A percentile compares a stretch with the other conserved stretches of the same genome.
Evolutionary conservation across 2,888 invertebrate species (phyloP).

Genomic region (Erannis defoliaria): DNA sequence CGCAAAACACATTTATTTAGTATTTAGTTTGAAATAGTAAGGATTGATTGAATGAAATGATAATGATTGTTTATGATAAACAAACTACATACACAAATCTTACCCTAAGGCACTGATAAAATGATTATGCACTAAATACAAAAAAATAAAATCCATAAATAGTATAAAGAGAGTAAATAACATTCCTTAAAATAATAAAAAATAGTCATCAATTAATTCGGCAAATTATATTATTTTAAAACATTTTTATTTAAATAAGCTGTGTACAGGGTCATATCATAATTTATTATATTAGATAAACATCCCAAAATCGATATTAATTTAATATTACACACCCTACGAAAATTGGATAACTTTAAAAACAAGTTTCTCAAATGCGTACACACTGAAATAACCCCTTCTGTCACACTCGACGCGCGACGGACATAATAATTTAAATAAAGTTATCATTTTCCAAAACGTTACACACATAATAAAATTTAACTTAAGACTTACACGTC

Average conservation of each 20-base stretch:
- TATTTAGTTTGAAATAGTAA: constrained; percentile 39
- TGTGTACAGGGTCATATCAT: constrained; percentile 35
- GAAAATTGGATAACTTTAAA: constrained; percentile 28
- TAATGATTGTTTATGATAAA: constrained; percentile 52
- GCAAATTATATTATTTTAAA: constrained; percentile 57
- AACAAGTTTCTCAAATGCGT: constrained; percentile 14
- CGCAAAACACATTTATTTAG: constrained; percentile 49
- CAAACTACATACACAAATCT: constrained; percentile 63
- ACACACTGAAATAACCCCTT: neutral
- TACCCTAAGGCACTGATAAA: constrained; percentile 84
- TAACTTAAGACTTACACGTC: constrained; percentile 23
- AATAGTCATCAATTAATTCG: constrained; percentile 71
- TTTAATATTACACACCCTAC: constrained; percentile 24
- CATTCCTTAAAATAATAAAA: constrained; percentile 77
- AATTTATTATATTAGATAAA: constrained; percentile 31
- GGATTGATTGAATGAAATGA: constrained; percentile 53
- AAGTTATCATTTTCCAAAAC: constrained; percentile 25
- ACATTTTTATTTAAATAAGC: constrained; percentile 42
- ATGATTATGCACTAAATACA: constrained; percentile 68
- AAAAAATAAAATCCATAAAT: constrained; percentile 71
- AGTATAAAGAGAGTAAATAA: constrained; percentile 78
- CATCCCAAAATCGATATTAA: constrained; percentile 40
- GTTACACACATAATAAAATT: constrained; percentile 19
- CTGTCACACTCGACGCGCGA: constrained; percentile 20
- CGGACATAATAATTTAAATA: constrained; percentile 21